Base-by-base conservation (phyloP, 2,888 invertebrate species). In the Flexamia atlantica region DNA sequence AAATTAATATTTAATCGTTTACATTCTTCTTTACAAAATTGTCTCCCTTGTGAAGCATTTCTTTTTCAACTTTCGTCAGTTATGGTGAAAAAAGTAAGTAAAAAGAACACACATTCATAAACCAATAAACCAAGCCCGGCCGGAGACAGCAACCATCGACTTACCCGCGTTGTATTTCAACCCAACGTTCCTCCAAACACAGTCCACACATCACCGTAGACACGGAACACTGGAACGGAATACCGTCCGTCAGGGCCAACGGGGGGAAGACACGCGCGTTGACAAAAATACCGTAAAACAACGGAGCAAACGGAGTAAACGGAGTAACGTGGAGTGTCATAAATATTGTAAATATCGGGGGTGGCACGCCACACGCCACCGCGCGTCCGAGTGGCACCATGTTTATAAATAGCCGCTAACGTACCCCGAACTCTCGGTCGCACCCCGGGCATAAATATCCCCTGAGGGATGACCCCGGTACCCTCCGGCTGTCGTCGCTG, bases 251-350 rank as follows among this genome's bases (percentile, higher is more conserved):
- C 53, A 53, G 9, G 20, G 64, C 30, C 12, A 64, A 64, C 14
- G 57, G 42, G 68, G 23, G 28, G 53, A 20, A 7, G 57, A 79
- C 79, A 79, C 79, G 79, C 79, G 79, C 79, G 79, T 32, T 79
- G 79, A 79, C 76, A 79, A 79, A 79, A 79, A 50, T 53, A 79
- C 57, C 30, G 57, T 76, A 79, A 53, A 79, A 57, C 79, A 36
- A 20, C 28, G 79, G n/a, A n/a, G n/a, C n/a, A n/a, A n/a, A n/a
- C n/a, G n/a, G n/a, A n/a, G n/a, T n/a, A n/a, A n/a, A n/a, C n/a
- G n/a, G n/a, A n/a, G n/a, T n/a, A n/a, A n/a, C n/a, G n/a, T n/a
- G n/a, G n/a, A n/a, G 5, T n/a, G 28, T 79, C 79, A 20, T 79
- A 79, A 79, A 79, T 79, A 79, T 3, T n/a, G 12, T 2, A 20